Conservation (phyloP, 2,888 invertebrate genomes). For the Polyploca ridens region DNA sequence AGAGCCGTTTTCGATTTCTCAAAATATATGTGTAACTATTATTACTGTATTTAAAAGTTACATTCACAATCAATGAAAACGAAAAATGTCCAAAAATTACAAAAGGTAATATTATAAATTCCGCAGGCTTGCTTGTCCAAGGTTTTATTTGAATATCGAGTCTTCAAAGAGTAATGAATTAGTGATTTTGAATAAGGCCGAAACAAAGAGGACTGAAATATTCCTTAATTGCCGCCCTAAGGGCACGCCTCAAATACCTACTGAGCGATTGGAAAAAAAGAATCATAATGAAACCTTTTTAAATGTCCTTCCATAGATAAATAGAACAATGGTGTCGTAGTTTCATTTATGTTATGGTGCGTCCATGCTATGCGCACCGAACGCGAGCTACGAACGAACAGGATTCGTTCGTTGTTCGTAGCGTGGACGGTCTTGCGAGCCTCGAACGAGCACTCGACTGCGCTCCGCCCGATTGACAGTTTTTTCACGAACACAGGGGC, state of each 20-base stretch:
- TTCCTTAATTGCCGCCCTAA: slow-evolving; percentile 1
- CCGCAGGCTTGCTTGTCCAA: neutral
- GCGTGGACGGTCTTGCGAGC: too few relatives aligned
- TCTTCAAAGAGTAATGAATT: slow-evolving; percentile 7
- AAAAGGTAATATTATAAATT: neutral
- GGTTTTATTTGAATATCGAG: neutral
- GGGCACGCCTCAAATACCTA: slow-evolving; percentile 5
- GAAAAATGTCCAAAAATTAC: neutral
- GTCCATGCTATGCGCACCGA: too few relatives aligned
- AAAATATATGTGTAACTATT: too few relatives aligned
- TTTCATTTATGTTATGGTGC: too few relatives aligned
- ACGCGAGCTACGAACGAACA: too few relatives aligned
- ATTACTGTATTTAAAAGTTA: too few relatives aligned
- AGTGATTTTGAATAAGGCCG: slow-evolving; percentile 1
- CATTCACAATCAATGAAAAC: neutral
- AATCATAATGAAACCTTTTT: slow-evolving; percentile 1
- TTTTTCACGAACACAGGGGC: too few relatives aligned
- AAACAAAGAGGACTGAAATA: neutral
- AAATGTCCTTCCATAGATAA: neutral
- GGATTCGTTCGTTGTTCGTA: too few relatives aligned
- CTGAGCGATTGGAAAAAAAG: neutral
- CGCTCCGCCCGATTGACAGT: too few relatives aligned
- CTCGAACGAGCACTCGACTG: too few relatives aligned
- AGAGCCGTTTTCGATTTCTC: too few relatives aligned
- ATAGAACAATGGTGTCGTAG: neutral